These are phyloP conservation scores for Paracanthobrama guichenoti DNA, from an alignment of 2,113 vertebrate genomes.

Conservation along the genomic window DNA sequence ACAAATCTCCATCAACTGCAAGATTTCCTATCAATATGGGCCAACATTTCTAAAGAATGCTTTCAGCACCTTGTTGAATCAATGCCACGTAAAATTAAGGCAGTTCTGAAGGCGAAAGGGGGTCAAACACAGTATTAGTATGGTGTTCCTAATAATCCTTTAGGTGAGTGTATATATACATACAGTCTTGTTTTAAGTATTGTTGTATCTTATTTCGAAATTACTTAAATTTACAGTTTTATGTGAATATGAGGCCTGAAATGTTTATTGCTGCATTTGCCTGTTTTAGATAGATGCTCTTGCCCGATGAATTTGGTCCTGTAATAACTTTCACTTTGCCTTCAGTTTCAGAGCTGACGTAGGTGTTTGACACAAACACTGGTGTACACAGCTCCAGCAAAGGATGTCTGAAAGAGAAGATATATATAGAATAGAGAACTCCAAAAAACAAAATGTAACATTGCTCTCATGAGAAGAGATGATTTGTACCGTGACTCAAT, in stretches of 20 bases:
- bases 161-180: too few relatives aligned
- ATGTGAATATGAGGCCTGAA: neutral
- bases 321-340: conserved; percentile 90
- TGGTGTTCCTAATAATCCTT: too few relatives aligned
- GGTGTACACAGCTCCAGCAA: conserved; percentile 89
- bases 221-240: neutral
- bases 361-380: conserved; percentile 91
- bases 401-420: conserved; percentile 79
- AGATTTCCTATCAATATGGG: too few relatives aligned
- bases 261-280: conserved; percentile 57
- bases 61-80: too few relatives aligned
- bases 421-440: neutral
- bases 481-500: conserved; percentile 77
- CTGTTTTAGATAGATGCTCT: conserved; percentile 96
- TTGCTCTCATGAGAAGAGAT: neutral
- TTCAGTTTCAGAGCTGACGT: conserved; percentile 74
- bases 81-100: too few relatives aligned
- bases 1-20: too few relatives aligned
- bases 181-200: neutral
- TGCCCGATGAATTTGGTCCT: conserved; percentile 95
- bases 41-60: too few relatives aligned
- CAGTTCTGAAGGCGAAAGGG: too few relatives aligned
- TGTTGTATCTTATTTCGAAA: neutral
- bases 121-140: too few relatives aligned
- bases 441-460: neutral